These are phyloP conservation scores for Drosophila varians DNA, from an alignment of 1,140 invertebrate genomes.

Conservation along the genomic window DNA sequence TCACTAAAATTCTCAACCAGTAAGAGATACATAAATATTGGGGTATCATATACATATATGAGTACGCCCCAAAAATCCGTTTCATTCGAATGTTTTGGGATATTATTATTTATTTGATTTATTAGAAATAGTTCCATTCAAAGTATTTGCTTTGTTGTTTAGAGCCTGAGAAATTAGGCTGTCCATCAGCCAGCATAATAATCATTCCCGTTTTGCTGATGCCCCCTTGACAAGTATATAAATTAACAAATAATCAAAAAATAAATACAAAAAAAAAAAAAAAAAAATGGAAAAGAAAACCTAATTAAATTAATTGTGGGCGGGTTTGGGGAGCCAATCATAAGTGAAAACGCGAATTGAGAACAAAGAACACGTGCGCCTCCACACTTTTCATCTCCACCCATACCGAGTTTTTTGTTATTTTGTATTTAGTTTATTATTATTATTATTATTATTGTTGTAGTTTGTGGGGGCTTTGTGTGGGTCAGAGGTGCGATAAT, in stretches of 20 bases:
- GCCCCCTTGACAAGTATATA: conserved; percentile 2
- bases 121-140: not conserved
- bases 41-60: too few relatives aligned
- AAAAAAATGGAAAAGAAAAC: conserved; percentile 14
- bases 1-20: conserved; percentile 33
- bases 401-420: not conserved
- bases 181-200: conserved; percentile 42
- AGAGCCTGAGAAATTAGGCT: conserved; percentile 25
- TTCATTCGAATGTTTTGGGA: not conserved
- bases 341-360: conserved; percentile 6
- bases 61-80: too few relatives aligned
- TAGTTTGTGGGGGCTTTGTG: not conserved
- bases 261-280: not conserved
- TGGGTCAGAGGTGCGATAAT: conserved; percentile 50
- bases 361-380: conserved; percentile 36
- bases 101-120: not conserved
- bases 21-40: too few relatives aligned
- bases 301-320: conserved; percentile 60
- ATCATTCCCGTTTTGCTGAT: conserved; percentile 24
- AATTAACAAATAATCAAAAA: not conserved
- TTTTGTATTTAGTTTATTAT: not conserved
- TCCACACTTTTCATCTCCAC: not conserved
- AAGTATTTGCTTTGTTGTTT: conserved; percentile 9
- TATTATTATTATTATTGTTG: not conserved
- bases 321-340: conserved; percentile 15